phyloP scores from a whole-genome alignment of 2,888 invertebrate genomes.

The Anticlea derivata region DNA sequence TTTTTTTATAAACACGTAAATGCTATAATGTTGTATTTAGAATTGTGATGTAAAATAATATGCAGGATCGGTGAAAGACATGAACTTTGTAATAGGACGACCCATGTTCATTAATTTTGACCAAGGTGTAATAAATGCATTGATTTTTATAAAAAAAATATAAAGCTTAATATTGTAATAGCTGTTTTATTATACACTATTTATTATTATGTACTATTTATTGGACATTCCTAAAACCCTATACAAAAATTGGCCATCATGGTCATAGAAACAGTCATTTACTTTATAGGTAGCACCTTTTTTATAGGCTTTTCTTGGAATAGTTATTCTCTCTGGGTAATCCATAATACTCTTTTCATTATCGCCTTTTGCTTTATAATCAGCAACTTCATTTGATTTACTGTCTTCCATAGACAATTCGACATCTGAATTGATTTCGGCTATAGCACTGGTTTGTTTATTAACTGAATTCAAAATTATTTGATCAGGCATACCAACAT shows the following conservation, averaged over 20 bases:
- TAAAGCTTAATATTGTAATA: constrained; percentile 60
- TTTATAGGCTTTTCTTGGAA: constrained; percentile 86
- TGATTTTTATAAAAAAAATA: constrained; percentile 78
- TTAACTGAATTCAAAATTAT: constrained; percentile 57
- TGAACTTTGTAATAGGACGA: constrained; percentile 39
- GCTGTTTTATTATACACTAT: constrained; percentile 58
- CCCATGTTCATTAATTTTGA: constrained; percentile 61
- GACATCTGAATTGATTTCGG: constrained; percentile 48
- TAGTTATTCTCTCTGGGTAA: constrained; percentile 86
- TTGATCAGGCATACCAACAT: constrained; percentile 61
- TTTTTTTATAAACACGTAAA: constrained; percentile 22
- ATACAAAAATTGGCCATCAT: constrained; percentile 91
- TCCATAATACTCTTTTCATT: constrained; percentile 47
- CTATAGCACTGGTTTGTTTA: constrained; percentile 26
- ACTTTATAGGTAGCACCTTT: constrained; percentile 88
- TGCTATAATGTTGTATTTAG: constrained; percentile 38
- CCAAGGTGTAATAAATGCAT: constrained; percentile 71
- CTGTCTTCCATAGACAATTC: constrained; percentile 44
- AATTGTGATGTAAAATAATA: constrained; percentile 29
- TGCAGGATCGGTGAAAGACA: constrained; percentile 29
- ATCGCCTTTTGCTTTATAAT: constrained; percentile 49
- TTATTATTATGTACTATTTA: constrained; percentile 15
- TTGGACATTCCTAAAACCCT: constrained; percentile 87
- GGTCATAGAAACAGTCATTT: constrained; percentile 91
- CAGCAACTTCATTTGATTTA: constrained; percentile 42